These are phyloP conservation scores for Paguma larvata DNA, from an alignment of 2,797 vertebrate genomes.

Conservation along the genomic window DNA sequence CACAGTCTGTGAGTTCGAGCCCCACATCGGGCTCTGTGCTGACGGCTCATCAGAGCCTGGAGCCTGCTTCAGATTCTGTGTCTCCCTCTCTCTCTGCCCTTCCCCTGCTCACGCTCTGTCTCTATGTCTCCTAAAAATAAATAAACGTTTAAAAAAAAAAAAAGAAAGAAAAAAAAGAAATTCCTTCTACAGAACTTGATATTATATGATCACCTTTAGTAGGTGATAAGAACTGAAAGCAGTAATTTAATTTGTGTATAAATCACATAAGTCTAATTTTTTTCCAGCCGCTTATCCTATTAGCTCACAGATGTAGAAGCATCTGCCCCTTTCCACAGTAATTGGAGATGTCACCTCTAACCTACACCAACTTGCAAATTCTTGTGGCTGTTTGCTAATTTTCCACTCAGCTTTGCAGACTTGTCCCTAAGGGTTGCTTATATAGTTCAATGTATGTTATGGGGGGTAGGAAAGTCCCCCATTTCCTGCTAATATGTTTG, in stretches of 20 bases:
- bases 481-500: neutral
- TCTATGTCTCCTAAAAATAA: too few species aligned
- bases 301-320: neutral
- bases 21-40: too few species aligned
- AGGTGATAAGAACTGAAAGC: neutral
- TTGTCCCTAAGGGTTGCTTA: neutral
- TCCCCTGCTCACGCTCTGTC: too few species aligned
- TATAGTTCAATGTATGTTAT: neutral
- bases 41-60: too few species aligned
- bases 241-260: neutral
- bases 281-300: neutral
- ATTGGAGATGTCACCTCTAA: neutral
- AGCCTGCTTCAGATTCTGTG: too few species aligned
- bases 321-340: neutral
- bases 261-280: neutral
- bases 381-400: neutral
- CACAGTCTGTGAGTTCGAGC: too few species aligned
- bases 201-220: neutral
- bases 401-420: neutral
- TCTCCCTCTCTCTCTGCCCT: too few species aligned
- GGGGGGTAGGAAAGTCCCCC: neutral
- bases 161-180: too few species aligned
- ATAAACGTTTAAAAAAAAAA: too few species aligned
- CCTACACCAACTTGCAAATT: neutral
- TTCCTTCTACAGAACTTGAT: neutral